Base-by-base conservation (phyloP, 2,113 vertebrate species). In the Arvicanthis niloticus region DNA sequence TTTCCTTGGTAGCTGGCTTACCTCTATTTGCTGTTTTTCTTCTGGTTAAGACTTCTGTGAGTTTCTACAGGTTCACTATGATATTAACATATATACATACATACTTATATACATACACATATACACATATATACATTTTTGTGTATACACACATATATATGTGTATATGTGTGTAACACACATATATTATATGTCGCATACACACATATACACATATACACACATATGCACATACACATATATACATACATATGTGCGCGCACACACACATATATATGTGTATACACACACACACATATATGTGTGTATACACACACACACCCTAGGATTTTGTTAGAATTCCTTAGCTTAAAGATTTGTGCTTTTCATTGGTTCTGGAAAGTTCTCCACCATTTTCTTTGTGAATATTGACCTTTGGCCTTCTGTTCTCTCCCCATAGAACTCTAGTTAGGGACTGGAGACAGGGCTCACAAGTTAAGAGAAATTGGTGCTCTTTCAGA, bases 301-400 rank as follows among this genome's bases (percentile, higher is more conserved):
- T 53, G 13, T 53, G 13, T 13, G 19, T n/a, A n/a, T n/a, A n/a
- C n/a, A 65, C 19, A 37, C 68, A 72, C 16, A 19, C 4, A 4
- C 21, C 89, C 34, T 82, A 93, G 75, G 53, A 29, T 62, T 91
- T 91, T 62, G 8, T 60, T 86, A 67, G 29, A 65, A 42, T 82
- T 70, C 24, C 51, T 89, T 88, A 76, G 34, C 48, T 70, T 90
- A 48, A 94, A 72, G 85, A 68, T 62, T 92, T 75, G 37, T 51
- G 40, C 40, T 96, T 95, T 65, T 75, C 45, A 82, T 93, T 75
- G 62, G 13, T 89, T 95, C 60, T 77, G 70, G 51, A 90, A 96
- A 90, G 75, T 88, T 93, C 56, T 78, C 7, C 67, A 37, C 42
- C 21, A 17, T 93, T 80, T 29, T 34, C 77, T 68, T 93, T 88